phyloP scores from a whole-genome alignment of 2,797 vertebrate species.

The Australoheros facetus region DNA sequence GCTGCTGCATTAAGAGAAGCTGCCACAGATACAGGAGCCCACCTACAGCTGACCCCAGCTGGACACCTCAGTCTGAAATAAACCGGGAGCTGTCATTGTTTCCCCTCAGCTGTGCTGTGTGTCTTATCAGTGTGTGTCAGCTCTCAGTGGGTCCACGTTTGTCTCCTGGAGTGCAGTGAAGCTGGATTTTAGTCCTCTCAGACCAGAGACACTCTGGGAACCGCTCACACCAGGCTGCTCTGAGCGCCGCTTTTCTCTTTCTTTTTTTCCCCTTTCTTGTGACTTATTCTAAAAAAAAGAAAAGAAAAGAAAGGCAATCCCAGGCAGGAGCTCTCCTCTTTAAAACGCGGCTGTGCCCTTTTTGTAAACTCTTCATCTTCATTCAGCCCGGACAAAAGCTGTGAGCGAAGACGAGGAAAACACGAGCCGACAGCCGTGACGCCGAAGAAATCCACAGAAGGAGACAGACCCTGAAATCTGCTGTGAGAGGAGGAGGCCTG shows the following conservation, averaged over 20 bases:
- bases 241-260: background rate
- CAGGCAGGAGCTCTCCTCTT: background rate
- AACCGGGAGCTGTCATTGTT: too few relatives aligned
- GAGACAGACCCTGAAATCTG: background rate
- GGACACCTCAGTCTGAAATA: too few relatives aligned
- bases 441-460: background rate
- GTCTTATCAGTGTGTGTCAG: too few relatives aligned
- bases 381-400: background rate
- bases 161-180: too few relatives aligned
- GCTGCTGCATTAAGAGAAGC: background rate
- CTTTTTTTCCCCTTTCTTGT: background rate
- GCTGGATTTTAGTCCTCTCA: background rate
- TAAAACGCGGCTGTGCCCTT: background rate
- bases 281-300: background rate
- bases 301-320: background rate
- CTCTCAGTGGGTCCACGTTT: background rate
- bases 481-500: background rate
- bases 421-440: slow-evolving; percentile 20
- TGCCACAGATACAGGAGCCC: background rate
- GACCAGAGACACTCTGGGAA: background rate
- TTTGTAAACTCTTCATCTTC: background rate
- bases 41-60: too few relatives aligned
- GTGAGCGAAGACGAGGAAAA: background rate
- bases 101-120: too few relatives aligned
- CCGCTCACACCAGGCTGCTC: background rate